Evolutionary conservation across 2,797 vertebrate genomes (phyloP).

Genomic region (Lithobates sylvaticus): DNA sequence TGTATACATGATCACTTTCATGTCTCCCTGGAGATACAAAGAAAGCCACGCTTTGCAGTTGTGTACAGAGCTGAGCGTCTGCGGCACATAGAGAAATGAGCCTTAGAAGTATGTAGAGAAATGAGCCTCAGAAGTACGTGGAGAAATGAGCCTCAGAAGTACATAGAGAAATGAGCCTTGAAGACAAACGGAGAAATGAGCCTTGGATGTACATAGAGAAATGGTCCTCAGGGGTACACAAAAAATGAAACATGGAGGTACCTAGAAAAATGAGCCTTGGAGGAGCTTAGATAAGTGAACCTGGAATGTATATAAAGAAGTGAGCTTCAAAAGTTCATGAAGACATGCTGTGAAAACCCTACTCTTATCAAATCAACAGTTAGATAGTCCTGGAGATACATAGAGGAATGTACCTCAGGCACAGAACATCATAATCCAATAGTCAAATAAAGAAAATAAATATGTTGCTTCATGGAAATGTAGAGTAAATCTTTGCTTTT

Average conservation of each 20-base stretch:
- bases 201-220: not conserved
- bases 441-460: too few species aligned
- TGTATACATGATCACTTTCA: conserved; percentile 6
- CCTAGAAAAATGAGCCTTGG: too few species aligned
- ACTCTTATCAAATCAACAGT: not conserved
- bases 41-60: not conserved
- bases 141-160: not conserved
- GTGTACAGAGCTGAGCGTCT: not conserved
- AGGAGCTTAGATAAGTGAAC: too few species aligned
- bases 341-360: not conserved
- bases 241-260: too few species aligned
- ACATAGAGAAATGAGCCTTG: not conserved
- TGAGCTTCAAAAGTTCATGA: not conserved
- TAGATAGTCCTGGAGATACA: too few species aligned
- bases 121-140: not conserved
- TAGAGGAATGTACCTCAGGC: too few species aligned
- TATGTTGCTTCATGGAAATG: too few species aligned
- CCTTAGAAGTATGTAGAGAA: not conserved
- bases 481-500: too few species aligned
- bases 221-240: too few species aligned
- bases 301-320: too few species aligned
- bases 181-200: not conserved
- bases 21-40: not conserved
- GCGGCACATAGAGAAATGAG: not conserved
- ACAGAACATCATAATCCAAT: too few species aligned